Conservation (phyloP, 2,797 vertebrate species). For the Esox lucius region DNA sequence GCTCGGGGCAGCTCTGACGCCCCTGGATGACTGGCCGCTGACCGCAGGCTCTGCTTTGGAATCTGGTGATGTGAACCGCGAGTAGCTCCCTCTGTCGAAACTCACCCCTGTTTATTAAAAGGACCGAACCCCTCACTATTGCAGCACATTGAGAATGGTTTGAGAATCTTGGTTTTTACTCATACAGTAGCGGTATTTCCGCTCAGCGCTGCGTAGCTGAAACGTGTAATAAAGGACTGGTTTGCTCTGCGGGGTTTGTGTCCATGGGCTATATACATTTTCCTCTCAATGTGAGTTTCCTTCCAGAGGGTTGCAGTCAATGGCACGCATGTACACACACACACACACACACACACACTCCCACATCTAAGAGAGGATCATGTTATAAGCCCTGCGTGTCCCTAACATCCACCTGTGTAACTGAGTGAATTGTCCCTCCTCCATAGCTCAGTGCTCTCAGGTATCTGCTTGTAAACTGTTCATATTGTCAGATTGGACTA, state of each 20-base stretch:
- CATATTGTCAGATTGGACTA: constrained; percentile 69
- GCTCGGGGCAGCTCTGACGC: constrained; percentile 23
- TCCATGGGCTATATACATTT: constrained; percentile 28
- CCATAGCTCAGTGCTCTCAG: constrained; percentile 46
- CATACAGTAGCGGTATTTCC: constrained; percentile 24
- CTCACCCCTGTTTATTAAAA: constrained; percentile 17
- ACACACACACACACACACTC: constrained; percentile 12
- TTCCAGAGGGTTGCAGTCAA: constrained; percentile 4
- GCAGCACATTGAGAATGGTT: constrained; percentile 20
- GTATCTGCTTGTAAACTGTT: constrained; percentile 63
- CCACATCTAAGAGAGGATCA: constrained; percentile 13
- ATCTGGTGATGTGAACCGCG: constrained; percentile 22
- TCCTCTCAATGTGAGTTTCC: constrained; percentile 22
- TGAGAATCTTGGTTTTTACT: constrained; percentile 31
- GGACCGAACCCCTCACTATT: constrained; percentile 31
- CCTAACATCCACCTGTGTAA: not conserved
- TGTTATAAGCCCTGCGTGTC: constrained; percentile 12
- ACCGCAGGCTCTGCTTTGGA: constrained; percentile 30
- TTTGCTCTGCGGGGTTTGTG: constrained; percentile 31
- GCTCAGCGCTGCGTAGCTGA: constrained; percentile 38
- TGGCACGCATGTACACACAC: constrained; percentile 5
- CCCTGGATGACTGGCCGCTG: constrained; percentile 37
- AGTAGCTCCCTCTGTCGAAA: constrained; percentile 27
- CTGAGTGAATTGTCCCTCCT: constrained; percentile 7
- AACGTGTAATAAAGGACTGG: constrained; percentile 25